Conservation (phyloP, 2,113 vertebrate genomes). For the Myotis lucifugus region DNA sequence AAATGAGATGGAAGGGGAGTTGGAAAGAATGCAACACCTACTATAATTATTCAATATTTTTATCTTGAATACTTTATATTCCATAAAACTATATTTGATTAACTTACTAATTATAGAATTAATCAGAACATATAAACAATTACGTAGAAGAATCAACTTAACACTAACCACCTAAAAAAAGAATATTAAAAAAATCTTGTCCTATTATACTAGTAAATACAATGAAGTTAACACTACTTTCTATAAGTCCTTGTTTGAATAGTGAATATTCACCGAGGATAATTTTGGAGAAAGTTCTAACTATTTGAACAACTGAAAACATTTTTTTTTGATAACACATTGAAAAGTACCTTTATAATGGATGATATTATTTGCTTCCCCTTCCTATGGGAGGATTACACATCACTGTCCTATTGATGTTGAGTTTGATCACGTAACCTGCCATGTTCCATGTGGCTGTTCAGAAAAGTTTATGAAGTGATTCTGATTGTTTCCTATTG, state of each 20-base stretch:
- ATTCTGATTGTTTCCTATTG: neutral
- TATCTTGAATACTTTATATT: constrained; percentile 35
- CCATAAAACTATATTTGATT: neutral
- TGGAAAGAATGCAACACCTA: neutral
- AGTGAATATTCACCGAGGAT: neutral
- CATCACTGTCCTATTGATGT: neutral
- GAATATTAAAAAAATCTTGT: neutral
- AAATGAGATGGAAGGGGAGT: neutral
- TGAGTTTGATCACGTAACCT: neutral
- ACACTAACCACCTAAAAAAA: constrained; percentile 14
- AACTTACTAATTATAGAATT: constrained; percentile 50
- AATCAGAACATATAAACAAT: constrained; percentile 7
- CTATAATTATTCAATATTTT: constrained; percentile 23
- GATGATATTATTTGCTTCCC: neutral
- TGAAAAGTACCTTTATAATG: neutral
- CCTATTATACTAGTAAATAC: too few species aligned
- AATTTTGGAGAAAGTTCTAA: neutral
- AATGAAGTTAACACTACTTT: neutral
- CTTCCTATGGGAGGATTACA: neutral
- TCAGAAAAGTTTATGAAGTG: neutral
- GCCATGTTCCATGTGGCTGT: neutral
- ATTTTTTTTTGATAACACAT: neutral
- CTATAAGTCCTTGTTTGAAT: neutral
- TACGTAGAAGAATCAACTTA: neutral
- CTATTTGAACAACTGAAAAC: neutral